phyloP scores from a whole-genome alignment of 1,140 invertebrate genomes.

The Polypedilum vanderplanki region DNA sequence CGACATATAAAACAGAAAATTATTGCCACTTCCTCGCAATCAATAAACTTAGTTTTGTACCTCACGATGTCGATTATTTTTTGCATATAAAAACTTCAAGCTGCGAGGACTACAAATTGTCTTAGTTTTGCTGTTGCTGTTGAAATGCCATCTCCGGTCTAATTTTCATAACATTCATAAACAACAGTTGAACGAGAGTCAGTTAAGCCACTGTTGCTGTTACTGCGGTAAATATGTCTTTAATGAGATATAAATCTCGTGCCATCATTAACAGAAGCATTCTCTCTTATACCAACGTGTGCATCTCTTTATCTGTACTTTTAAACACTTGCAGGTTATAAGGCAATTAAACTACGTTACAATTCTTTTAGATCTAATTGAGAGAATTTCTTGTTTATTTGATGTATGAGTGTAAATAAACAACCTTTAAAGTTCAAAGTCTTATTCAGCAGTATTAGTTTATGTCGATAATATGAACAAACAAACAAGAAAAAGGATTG shows the following conservation, averaged over 20 bases:
- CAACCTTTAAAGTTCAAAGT: not conserved
- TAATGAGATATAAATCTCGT: conserved; percentile 19
- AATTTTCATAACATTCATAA: not conserved
- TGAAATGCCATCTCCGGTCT: conserved; percentile 2
- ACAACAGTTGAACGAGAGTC: not conserved
- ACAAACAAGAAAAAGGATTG: no score
- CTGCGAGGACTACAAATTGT: not conserved
- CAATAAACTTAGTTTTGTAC: not conserved
- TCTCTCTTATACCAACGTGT: not conserved
- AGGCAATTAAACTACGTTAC: not conserved
- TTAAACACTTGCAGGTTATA: conserved; percentile 7
- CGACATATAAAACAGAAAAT: not conserved
- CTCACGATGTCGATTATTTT: not conserved
- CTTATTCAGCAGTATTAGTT: not conserved
- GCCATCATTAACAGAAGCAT: conserved; percentile 16
- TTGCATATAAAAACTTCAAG: not conserved
- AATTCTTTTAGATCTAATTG: no score
- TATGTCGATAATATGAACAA: no score
- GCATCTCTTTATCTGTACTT: not conserved
- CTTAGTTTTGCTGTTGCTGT: not conserved
- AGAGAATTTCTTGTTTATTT: not conserved
- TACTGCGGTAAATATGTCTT: conserved; percentile 8
- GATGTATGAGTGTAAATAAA: not conserved
- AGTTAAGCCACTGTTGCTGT: not conserved
- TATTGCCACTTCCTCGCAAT: conserved; percentile 7